Base-by-base conservation (phyloP, 2,113 vertebrate genomes). In the Uropsilus gracilis region DNA sequence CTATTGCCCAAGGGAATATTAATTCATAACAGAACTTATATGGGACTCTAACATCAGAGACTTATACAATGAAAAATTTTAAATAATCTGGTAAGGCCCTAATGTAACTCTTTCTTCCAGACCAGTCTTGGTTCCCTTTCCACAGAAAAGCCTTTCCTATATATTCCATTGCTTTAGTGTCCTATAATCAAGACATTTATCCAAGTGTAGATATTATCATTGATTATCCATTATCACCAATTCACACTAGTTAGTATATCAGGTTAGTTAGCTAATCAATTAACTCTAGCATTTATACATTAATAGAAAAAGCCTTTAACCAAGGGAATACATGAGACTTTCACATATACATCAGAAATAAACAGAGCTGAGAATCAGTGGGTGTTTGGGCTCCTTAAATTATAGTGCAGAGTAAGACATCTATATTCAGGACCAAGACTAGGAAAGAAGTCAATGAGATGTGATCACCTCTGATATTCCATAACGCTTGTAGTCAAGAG, bases 271-370 rank as follows among this genome's bases (percentile, higher is more conserved):
- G 69, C 17, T 55, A n/a, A 66, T 14, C 59, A 78, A 68, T 59
- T 86, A 75, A 83, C 30, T 63, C 86, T 48, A 46, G 72, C 26
- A 61, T n/a, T 71, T 63, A 80, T 71, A 14, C 53, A 89, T 77
- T 57, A 32, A 55, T 53, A 91, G 28, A 32, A 91, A 71, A 10
- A 53, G 39, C 82, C 48, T 93, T 86, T 50, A 94, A 93, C 24
- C 37, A 89, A 73, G 84, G 30, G 32, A 61, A 4, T 66, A 86
- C 91, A 30, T 73, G 32, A 22, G 59, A 90, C 68, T 75, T 88
- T 78, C 24, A 93, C 10, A 63, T n/a, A 86, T 68, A n/a, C 42
- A 59, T 64, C 30, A 96, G 75, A 94, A 89, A 30, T 69, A 93
- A 22, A 69, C 3, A 66, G 28, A 78, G 11, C 6, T 72, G 53